These are phyloP conservation scores for Nesidiocoris tenuis DNA, from an alignment of 2,888 invertebrate species.

Conservation along the genomic window DNA sequence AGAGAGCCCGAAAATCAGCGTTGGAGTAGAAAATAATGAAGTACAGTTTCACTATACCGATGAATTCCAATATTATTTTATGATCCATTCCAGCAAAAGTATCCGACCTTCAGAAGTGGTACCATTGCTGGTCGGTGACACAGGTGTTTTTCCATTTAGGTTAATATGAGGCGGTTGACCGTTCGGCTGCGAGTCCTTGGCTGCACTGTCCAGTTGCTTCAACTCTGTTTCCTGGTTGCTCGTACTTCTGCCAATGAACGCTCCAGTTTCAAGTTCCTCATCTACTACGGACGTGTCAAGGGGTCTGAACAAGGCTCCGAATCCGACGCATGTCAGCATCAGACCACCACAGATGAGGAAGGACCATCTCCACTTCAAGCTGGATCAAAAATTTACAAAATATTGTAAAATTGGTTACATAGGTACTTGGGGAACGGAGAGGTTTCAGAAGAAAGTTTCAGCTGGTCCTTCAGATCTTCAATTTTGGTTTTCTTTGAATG, in stretches of 20 bases:
- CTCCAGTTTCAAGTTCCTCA: background rate
- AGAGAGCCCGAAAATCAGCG: background rate
- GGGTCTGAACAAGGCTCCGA: constrained; percentile 88
- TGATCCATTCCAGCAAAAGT: too few species aligned
- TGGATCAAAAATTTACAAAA: background rate
- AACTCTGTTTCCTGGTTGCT: constrained; percentile 6
- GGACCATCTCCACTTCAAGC: constrained; percentile 83
- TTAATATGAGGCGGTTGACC: constrained; percentile 32
- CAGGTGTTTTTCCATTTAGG: constrained; percentile 31
- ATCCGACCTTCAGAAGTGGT: constrained; percentile 36
- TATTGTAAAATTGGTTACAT: background rate
- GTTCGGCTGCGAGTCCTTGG: constrained; percentile 15
- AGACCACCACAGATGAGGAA: constrained; percentile 82
- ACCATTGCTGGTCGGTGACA: constrained; percentile 22
- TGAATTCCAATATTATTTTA: too few species aligned
- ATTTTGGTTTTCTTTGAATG: too few species aligned
- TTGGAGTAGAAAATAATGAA: background rate
- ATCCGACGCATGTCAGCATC: constrained; percentile 81
- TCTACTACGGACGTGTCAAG: constrained; percentile 57
- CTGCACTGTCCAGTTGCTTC: background rate
- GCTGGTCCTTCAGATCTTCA: too few species aligned
- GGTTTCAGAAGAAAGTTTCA: too few species aligned
- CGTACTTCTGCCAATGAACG: background rate
- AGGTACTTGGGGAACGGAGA: too few species aligned
- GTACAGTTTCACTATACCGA: too few species aligned